Conservation (phyloP, 2,113 vertebrate species). For the Martes martes region DNA sequence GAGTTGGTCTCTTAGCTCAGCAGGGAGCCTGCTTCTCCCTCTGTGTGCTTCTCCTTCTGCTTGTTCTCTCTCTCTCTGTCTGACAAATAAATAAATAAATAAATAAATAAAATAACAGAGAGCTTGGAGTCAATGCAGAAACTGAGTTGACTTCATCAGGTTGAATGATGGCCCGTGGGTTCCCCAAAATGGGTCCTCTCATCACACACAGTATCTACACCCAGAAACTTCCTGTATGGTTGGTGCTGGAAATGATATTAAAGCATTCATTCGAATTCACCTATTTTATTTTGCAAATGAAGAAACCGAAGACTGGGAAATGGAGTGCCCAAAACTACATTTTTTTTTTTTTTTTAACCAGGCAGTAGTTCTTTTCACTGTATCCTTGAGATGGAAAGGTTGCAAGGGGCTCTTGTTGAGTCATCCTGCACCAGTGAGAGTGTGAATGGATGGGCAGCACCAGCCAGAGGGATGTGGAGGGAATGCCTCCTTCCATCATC, state of each 20-base stretch:
- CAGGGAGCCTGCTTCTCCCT: background rate
- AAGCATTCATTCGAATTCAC: background rate
- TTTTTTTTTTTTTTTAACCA: background rate
- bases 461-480: fast-evolving
- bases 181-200: background rate
- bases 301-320: background rate
- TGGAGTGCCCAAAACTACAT: background rate
- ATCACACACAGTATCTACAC: background rate
- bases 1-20: background rate
- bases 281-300: background rate
- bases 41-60: background rate
- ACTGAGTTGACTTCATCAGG: background rate
- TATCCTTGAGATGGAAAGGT: background rate
- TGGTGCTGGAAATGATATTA: background rate
- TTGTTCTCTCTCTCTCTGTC: background rate
- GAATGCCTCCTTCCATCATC: background rate
- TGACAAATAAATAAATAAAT: background rate
- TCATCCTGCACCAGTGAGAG: fast-evolving
- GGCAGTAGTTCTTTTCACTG: background rate
- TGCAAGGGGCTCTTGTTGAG: background rate
- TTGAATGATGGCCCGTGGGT: background rate
- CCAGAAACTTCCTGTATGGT: background rate
- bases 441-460: background rate
- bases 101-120: background rate
- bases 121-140: background rate